Percentiles rank a stretch among this genome's conserved stretches.
Conservation (phyloP, 1,140 invertebrate species). For the Trichogramma pretiosum region DNA sequence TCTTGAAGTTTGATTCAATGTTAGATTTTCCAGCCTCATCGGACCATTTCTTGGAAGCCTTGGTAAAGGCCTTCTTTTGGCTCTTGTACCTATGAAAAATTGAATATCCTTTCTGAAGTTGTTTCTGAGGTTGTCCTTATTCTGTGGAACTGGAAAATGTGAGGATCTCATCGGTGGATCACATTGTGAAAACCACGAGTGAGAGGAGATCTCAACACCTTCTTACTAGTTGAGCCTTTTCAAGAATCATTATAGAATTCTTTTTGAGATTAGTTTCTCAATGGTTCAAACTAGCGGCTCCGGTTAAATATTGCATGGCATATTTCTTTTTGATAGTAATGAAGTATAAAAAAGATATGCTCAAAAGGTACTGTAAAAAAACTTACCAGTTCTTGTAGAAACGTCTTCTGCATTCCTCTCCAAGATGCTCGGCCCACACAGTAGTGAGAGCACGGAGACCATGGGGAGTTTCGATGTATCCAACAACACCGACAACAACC, state of each 20-base stretch:
- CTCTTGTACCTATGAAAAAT: conserved; percentile 83
- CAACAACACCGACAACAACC: conserved; percentile 94
- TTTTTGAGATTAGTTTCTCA: conserved; percentile 24
- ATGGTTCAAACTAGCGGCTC: too few relatives aligned
- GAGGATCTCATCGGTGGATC: conserved; percentile 22
- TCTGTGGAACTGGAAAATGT: too few relatives aligned
- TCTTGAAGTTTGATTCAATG: conserved; percentile 93
- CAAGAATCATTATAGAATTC: conserved; percentile 24
- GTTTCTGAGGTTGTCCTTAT: conserved; percentile 17
- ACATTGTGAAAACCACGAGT: conserved; percentile 23
- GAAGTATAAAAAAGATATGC: neutral
- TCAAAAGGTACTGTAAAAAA: neutral
- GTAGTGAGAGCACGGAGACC: conserved; percentile 90
- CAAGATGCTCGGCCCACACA: conserved; percentile 97
- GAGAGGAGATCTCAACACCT: neutral
- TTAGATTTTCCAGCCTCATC: conserved; percentile 92
- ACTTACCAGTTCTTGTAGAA: conserved; percentile 99
- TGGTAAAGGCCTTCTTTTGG: conserved; percentile 99
- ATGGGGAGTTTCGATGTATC: conserved; percentile 97
- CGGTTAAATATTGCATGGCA: conserved; percentile 2
- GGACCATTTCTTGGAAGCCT: conserved; percentile 96
- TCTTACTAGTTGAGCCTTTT: conserved; percentile 22
- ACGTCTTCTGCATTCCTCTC: conserved; percentile 93
- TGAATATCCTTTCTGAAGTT: conserved; percentile 23
- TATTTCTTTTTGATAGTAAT: neutral